Evolutionary conservation across 2,113 vertebrate species (phyloP), one percentile per base, ranked within the genome.

Genomic region (Sinocyclocheilus maitianheensis): DNA sequence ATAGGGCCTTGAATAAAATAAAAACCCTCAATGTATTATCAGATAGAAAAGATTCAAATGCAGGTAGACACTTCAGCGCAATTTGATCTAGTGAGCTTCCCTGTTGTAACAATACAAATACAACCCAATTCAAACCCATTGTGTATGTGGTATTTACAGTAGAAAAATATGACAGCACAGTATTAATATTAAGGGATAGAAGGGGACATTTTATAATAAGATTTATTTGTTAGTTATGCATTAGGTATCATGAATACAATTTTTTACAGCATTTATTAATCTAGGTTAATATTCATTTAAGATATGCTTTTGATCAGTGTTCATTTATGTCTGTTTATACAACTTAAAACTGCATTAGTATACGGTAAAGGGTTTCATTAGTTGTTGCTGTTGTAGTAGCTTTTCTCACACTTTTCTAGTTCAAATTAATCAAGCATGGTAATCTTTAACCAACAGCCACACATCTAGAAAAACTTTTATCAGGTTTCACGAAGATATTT

Each of bases 11-110:
- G 34, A 71, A 34, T 18, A 8, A 0, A 34, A 69, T 34, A 69
- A 69, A 14, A 26, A 5, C 24, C 5, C 26, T 69, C 14, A 18
- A 18, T 18, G 16, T 34, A 69, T 34, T 34, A 65, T 65, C 20
- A 46, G 43, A 51, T 16, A 51, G 40, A 76, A 76, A 51, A 48
- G 14, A 34, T 34, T 13, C 4, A 13, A 76, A 24, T 3, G 13
- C 76, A 58, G 3, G 16, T 9, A 58, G 1, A 55, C 51, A 20
- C 48, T 55, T 34, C 10, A 9, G 30, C 10, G 48, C 1, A 58
- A 72, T 72, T 37, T 77, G 46, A 34, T 53, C 75, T 77, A 53
- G 48, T 77, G 48, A 30, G 24, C 75, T 58, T 77, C 51, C 14
- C 26, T 34, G 48, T 58, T 18, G 26, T 6, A 20, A 58, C 5